Evolutionary conservation across 2,113 vertebrate species (phyloP).

Genomic region (Rhizomys pruinosus): DNA sequence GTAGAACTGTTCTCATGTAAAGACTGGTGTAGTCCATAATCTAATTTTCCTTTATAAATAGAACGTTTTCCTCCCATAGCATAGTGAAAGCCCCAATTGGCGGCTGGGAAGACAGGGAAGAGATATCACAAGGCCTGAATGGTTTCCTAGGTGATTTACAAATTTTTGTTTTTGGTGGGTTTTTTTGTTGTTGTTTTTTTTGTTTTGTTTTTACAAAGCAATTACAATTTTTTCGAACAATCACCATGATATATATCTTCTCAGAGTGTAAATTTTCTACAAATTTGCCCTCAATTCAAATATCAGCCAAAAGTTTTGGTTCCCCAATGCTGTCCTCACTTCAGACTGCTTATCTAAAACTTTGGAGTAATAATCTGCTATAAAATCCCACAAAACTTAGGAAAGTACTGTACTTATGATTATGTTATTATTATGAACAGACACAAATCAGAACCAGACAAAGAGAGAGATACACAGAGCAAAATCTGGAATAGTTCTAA

Average conservation of each 20-base stretch:
- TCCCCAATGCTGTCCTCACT: background rate
- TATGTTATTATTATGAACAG: background rate
- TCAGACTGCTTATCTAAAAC: background rate
- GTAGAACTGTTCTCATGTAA: background rate
- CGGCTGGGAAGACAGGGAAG: background rate
- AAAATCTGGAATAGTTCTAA: background rate
- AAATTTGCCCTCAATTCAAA: background rate
- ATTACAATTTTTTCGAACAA: background rate
- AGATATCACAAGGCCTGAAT: background rate
- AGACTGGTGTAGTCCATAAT: background rate
- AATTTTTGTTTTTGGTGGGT: background rate
- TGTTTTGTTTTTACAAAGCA: background rate
- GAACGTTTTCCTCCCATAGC: background rate
- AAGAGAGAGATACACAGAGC: background rate
- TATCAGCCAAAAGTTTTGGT: background rate
- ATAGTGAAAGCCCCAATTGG: background rate
- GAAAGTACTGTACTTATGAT: background rate
- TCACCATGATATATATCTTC: background rate
- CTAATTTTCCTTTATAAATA: constrained; percentile 6
- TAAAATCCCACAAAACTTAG: background rate
- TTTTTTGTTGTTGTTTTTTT: too few species aligned
- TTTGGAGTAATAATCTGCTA: background rate
- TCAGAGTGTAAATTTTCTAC: background rate
- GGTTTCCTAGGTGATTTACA: background rate
- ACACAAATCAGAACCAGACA: background rate